Base-by-base conservation (phyloP, 2,113 vertebrate species). In the Numenius arquata region DNA sequence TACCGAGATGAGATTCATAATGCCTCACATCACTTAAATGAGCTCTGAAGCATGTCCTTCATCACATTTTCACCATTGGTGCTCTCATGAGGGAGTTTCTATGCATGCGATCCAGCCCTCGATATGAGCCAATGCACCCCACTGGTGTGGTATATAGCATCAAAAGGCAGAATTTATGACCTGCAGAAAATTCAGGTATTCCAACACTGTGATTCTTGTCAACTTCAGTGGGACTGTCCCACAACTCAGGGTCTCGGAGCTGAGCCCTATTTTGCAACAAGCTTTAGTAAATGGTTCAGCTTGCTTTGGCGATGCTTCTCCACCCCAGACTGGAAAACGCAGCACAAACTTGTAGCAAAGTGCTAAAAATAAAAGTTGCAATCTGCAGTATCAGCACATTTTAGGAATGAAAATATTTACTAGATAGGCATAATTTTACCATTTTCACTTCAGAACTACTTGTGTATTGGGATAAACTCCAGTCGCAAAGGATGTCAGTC, bases 11-110 rank as follows among this genome's bases (percentile, higher is more conserved):
- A 95, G 91, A 80, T 92, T 95, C 91, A 53, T 11, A 47, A 59
- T 0, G 1, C 63, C 87, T 76, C 58, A 43, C 29, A 63, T 70
- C 86, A 73, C 67, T 68, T 75, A 45, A 78, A 38, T 8, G 58
- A 95, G 77, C 80, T 70, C 87, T 85, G 75, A 94, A 85, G 63
- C 84, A 41, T 59, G 74, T 68, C 74, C 83, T 87, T 92, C 62
- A 68, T n/a, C 45, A n/a, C 21, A 29, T 87, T 93, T 92, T 87
- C 77, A 79, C 70, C 32, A 78, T 0, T 70, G 58, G 21, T 82
- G 38, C 41, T 75, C 89, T 82, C 56, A 76, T 0, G 8, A 91
- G 48, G 43, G 52, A 79, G n/a, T 81, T 90, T 41, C 25, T 48
- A 0, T 48, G 27, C 8, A 36, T 48, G 68, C 3, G 3, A 82